Evolutionary conservation across 2,797 vertebrate species (phyloP).

Genomic region (Phataginus tricuspis): DNA sequence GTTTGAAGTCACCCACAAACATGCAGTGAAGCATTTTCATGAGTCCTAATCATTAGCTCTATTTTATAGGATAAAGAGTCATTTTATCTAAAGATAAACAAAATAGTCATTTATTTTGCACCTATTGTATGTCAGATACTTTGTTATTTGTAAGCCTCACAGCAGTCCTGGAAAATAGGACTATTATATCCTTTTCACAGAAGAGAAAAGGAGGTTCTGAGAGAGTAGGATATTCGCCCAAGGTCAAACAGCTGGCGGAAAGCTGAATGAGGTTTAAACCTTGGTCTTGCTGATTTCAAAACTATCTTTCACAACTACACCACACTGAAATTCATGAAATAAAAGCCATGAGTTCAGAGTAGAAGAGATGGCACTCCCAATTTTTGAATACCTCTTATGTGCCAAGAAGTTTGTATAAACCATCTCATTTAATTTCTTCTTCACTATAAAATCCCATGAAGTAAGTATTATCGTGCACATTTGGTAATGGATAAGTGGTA

Average conservation of each 20-base stretch:
- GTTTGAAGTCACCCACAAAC: neutral
- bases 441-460: neutral
- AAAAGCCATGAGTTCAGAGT: neutral
- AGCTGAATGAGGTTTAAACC: neutral
- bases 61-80: neutral
- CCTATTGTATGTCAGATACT: neutral
- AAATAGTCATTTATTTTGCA: neutral
- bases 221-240: neutral
- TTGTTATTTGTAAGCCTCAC: neutral
- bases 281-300: neutral
- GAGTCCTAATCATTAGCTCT: neutral
- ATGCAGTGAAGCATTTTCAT: neutral
- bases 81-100: neutral
- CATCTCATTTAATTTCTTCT: neutral
- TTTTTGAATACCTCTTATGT: neutral
- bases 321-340: neutral
- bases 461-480: neutral
- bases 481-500: neutral
- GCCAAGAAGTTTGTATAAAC: neutral
- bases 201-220: neutral
- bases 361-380: neutral
- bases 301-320: neutral
- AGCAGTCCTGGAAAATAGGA: neutral
- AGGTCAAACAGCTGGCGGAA: neutral
- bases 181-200: slow-evolving; percentile 6